phyloP scores from a whole-genome alignment of 2,113 vertebrate genomes.

The Physeter macrocephalus region DNA sequence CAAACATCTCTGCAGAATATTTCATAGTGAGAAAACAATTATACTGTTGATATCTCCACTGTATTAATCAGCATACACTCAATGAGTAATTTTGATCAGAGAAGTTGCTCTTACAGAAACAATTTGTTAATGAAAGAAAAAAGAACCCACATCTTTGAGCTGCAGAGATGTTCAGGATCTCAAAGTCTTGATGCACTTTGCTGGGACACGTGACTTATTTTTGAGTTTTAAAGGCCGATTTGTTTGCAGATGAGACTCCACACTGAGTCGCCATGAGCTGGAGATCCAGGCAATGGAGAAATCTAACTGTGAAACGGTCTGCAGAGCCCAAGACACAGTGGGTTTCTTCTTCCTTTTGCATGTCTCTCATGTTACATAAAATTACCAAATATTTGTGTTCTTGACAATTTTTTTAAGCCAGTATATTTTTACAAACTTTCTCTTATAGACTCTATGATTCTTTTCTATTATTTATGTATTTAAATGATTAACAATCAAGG shows the following conservation, averaged over 20 bases:
- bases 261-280: background rate
- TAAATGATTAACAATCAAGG: slow-evolving; percentile 44
- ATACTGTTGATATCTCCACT: background rate
- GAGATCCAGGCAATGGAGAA: background rate
- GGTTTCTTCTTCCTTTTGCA: background rate
- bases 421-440: slow-evolving; percentile 27
- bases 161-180: background rate
- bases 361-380: background rate
- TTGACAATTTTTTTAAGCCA: background rate
- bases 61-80: background rate
- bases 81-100: background rate
- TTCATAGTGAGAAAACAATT: background rate
- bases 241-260: background rate
- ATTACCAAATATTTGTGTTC: slow-evolving; percentile 23
- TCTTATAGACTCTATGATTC: slow-evolving; percentile 25
- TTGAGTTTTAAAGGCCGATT: background rate
- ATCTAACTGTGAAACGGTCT: background rate
- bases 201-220: background rate
- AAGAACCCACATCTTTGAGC: slow-evolving; percentile 30
- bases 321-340: background rate
- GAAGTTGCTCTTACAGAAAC: background rate
- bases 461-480: slow-evolving; percentile 30
- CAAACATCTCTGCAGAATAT: background rate
- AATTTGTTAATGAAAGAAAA: background rate
- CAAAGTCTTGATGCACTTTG: background rate